These are phyloP conservation scores for Drepanosiphum platanoidis DNA, from an alignment of 2,888 invertebrate species.

Conservation along the genomic window DNA sequence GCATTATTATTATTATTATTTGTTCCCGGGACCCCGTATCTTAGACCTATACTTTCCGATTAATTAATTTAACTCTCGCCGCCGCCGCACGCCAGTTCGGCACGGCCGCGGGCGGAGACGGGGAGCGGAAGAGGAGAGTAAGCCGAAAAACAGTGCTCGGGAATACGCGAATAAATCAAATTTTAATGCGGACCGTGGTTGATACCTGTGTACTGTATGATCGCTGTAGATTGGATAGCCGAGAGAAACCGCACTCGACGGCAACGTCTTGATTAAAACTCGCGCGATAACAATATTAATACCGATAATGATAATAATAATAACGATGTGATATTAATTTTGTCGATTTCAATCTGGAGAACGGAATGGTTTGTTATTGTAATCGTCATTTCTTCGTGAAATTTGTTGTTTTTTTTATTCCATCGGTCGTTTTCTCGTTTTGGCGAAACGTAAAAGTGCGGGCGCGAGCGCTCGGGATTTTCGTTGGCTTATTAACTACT, in stretches of 20 bases:
- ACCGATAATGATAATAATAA: too few relatives aligned
- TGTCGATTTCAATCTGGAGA: background rate
- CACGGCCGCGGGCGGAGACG: background rate
- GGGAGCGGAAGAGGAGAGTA: too few relatives aligned
- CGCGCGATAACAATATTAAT: background rate
- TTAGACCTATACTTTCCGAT: background rate
- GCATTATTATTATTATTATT: too few relatives aligned
- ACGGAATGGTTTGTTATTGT: too few relatives aligned
- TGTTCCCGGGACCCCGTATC: background rate
- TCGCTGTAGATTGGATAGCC: background rate
- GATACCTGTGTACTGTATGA: background rate
- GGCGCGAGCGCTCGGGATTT: too few relatives aligned
- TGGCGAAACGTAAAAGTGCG: too few relatives aligned
- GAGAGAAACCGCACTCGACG: background rate
- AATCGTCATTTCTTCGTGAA: too few relatives aligned
- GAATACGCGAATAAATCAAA: conserved; percentile 29
- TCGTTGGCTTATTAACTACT: too few relatives aligned
- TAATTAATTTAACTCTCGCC: background rate
- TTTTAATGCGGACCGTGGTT: background rate
- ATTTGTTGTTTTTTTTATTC: too few relatives aligned
- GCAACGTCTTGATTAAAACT: background rate
- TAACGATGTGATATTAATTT: too few relatives aligned
- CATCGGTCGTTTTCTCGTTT: too few relatives aligned
- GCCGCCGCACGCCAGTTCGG: background rate
- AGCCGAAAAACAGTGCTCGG: background rate